Evolutionary conservation across 1,140 invertebrate species (phyloP), one percentile per base, ranked within the genome.

Genomic region (Saccostrea glomerata): DNA sequence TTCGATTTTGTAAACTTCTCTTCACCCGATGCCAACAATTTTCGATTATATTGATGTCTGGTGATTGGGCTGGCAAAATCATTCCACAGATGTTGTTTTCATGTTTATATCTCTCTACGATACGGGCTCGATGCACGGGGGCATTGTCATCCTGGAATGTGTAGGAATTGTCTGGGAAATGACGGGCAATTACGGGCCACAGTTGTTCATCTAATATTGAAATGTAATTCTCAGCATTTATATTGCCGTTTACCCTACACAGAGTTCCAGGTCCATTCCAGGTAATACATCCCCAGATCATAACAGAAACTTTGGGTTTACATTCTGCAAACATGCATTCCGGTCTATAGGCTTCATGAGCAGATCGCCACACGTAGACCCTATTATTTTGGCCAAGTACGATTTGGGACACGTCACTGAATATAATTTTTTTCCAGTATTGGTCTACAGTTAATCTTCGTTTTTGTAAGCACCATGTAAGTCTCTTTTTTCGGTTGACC

Each of bases 291-390:
- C n/a, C n/a, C n/a, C n/a, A n/a, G n/a, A n/a, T n/a, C n/a, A n/a
- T n/a, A n/a, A n/a, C n/a, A n/a, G n/a, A n/a, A n/a, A n/a, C n/a
- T n/a, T n/a, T n/a, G n/a, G 86, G 86, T 23, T 54, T 70, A 63
- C 77, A 87, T 47, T 87, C 77, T 17, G 84, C 25, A 60, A n/a
- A 82, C 87, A 63, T 85, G 47, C 84, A 85, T 36, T 88, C 84
- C 60, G 84, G 87, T 55, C 40, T 58, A 30, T 60, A 86, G 0
- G 70, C 84, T 86, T 88, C 84, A 36, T 73, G 30, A 47, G 66
- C 55, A 6, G 66, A 56, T 82, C 87, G 84, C 87, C 87, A 88
- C 54, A 88, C 84, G 58, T 86, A 86, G 36, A 88, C n/a, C n/a
- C n/a, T n/a, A n/a, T n/a, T n/a, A n/a, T n/a, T n/a, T n/a, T n/a